phyloP scores from a whole-genome alignment of 2,797 vertebrate genomes.

The Carcharodon carcharias region DNA sequence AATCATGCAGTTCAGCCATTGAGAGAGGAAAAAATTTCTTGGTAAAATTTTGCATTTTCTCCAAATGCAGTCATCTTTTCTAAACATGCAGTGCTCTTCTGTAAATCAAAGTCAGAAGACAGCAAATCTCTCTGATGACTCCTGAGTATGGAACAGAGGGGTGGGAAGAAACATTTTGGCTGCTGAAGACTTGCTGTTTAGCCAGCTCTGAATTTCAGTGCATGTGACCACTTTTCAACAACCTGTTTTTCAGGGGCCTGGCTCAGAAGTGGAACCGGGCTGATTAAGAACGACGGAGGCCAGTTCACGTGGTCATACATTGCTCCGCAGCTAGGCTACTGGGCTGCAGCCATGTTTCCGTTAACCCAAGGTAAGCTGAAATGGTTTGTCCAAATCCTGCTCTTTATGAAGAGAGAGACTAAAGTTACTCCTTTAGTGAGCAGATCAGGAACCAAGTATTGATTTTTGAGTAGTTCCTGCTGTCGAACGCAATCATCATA shows the following conservation, averaged over 20 bases:
- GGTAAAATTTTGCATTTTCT: not conserved
- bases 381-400: not conserved
- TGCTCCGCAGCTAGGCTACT: constrained; percentile 85
- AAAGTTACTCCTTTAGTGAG: not conserved
- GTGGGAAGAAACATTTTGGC: not conserved
- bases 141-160: not conserved
- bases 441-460: too few species aligned
- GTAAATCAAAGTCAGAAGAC: not conserved
- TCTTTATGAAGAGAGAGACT: not conserved
- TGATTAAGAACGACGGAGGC: constrained; percentile 80
- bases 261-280: constrained; percentile 81
- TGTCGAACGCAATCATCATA: not conserved
- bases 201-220: not conserved
- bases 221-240: not conserved
- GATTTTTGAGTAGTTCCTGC: not conserved
- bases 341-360: constrained; percentile 83
- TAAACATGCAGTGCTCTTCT: not conserved
- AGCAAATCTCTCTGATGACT: not conserved
- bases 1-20: not conserved
- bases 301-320: constrained; percentile 83
- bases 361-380: constrained; percentile 60
- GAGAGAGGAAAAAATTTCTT: not conserved
- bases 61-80: not conserved
- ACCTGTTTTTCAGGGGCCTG: constrained; percentile 69
- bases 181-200: not conserved